These are phyloP conservation scores for Cabera pusaria DNA, from an alignment of 2,888 invertebrate genomes.

Conservation along the genomic window DNA sequence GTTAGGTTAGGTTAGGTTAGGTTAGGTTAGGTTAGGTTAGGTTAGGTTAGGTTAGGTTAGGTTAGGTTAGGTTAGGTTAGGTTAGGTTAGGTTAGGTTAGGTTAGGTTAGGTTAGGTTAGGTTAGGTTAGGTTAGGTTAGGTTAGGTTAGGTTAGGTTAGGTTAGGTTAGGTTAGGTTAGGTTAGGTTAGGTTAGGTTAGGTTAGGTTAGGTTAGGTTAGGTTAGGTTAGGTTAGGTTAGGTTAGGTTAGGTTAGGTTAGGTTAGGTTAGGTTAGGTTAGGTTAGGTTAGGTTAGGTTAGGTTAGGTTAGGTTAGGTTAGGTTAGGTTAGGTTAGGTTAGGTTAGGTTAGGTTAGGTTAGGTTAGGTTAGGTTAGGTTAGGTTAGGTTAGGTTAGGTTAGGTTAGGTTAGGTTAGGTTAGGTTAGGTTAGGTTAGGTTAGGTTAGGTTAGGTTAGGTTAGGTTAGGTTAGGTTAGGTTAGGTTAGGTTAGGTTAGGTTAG, in stretches of 20 bases:
- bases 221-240: slow-evolving; percentile 31
- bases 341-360: slow-evolving; percentile 22
- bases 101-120: slow-evolving; percentile 32
- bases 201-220: slow-evolving; percentile 32
- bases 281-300: slow-evolving; percentile 26
- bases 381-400: slow-evolving; percentile 16
- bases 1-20: slow-evolving; percentile 30
- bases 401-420: slow-evolving; percentile 1
- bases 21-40: slow-evolving; percentile 33
- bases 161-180: slow-evolving; percentile 32
- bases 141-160: slow-evolving; percentile 30
- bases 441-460: slow-evolving; percentile 30
- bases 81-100: slow-evolving; percentile 30
- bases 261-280: slow-evolving; percentile 31
- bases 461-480: slow-evolving; percentile 27
- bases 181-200: slow-evolving; percentile 18
- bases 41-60: slow-evolving; percentile 31
- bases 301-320: slow-evolving; percentile 11
- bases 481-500: slow-evolving; percentile 25
- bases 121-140: slow-evolving; percentile 31
- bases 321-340: slow-evolving; percentile 14
- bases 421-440: slow-evolving; percentile 18
- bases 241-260: slow-evolving; percentile 29
- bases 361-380: slow-evolving; percentile 24
- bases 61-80: slow-evolving; percentile 30